phyloP scores from a whole-genome alignment of 2,888 invertebrate species.

The Cerastoderma edule region DNA sequence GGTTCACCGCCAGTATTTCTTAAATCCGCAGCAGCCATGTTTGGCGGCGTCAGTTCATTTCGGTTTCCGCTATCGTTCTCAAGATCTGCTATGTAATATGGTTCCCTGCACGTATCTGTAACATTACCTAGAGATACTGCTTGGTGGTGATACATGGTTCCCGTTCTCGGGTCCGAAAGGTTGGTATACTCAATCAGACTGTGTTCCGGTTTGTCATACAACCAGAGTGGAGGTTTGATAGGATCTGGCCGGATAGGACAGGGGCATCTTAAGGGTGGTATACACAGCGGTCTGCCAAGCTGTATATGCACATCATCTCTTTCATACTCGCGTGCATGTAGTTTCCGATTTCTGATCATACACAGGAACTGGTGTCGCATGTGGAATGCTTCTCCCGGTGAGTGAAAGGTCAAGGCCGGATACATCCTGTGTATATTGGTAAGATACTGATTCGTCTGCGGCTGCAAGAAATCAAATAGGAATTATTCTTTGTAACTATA shows the following conservation, averaged over 20 bases:
- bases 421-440: not conserved
- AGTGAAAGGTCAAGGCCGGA: not conserved
- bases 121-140: not conserved
- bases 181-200: not conserved
- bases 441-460: too few species aligned
- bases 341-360: not conserved
- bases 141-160: not conserved
- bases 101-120: not conserved
- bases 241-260: not conserved
- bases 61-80: not conserved
- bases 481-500: too few species aligned
- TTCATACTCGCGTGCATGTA: not conserved
- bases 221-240: not conserved
- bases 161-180: not conserved
- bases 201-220: not conserved
- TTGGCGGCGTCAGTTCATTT: not conserved
- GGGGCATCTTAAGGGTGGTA: not conserved
- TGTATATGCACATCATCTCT: not conserved
- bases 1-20: not conserved
- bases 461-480: too few species aligned
- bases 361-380: not conserved
- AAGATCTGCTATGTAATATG: not conserved
- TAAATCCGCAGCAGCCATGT: not conserved
- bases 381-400: not conserved
- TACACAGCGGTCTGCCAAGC: not conserved